Percentiles rank a stretch among this genome's conserved stretches.
These are phyloP conservation scores for Seriola quinqueradiata DNA, from an alignment of 2,113 vertebrate species.

Conservation along the genomic window DNA sequence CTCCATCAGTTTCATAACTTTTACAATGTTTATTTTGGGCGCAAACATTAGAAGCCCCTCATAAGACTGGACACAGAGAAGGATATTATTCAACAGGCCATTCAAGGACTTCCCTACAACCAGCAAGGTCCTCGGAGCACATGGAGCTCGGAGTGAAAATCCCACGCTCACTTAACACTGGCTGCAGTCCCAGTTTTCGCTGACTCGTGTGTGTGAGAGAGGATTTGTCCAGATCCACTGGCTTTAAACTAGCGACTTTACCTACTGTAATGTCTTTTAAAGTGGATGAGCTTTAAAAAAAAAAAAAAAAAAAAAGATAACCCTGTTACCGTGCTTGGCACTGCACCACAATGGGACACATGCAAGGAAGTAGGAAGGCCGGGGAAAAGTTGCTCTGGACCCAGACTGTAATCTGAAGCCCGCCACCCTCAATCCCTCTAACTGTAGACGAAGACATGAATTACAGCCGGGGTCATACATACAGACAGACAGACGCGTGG, in stretches of 20 bases:
- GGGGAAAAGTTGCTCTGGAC: conserved; percentile 55
- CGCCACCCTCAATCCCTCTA: conserved; percentile 66
- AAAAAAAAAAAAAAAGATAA: conserved; percentile 25
- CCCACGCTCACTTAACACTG: conserved; percentile 64
- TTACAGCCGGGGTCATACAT: conserved; percentile 42
- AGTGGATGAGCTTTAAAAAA: conserved; percentile 51
- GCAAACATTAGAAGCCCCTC: not conserved
- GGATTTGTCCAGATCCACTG: conserved; percentile 67
- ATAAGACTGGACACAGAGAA: not conserved
- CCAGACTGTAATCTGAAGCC: conserved; percentile 71
- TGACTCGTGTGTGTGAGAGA: conserved; percentile 46
- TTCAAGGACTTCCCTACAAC: conserved; percentile 12
- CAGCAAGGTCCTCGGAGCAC: conserved; percentile 11
- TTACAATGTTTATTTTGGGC: conserved; percentile 6
- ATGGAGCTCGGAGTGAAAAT: conserved; percentile 54
- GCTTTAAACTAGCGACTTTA: conserved; percentile 55
- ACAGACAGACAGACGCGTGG: conserved; percentile 31
- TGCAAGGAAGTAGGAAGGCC: conserved; percentile 33
- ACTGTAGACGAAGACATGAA: conserved; percentile 51
- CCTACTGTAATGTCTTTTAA: conserved; percentile 40
- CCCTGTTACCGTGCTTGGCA: conserved; percentile 47
- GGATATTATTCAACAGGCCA: not conserved
- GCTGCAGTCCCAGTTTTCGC: conserved; percentile 57
- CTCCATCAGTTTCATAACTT: conserved; percentile 25
- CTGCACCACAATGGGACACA: conserved; percentile 22